Evolutionary conservation across 2,113 vertebrate species (phyloP).

Genomic region (Anoplopoma fimbria): DNA sequence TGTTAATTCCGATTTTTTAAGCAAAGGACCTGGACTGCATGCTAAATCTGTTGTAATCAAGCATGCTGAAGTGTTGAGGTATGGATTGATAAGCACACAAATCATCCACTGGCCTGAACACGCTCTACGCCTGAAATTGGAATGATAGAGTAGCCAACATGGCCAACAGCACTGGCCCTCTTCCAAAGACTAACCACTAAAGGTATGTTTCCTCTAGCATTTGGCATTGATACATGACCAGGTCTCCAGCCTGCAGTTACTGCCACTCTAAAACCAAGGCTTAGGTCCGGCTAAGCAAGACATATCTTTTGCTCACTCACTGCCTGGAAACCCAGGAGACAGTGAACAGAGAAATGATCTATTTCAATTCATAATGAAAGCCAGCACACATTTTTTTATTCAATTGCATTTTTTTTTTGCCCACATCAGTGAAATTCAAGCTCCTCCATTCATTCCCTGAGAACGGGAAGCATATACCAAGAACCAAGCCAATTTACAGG

Average conservation of each 20-base stretch:
- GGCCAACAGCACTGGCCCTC: constrained; percentile 53
- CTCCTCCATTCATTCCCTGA: constrained; percentile 41
- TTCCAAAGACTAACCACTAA: constrained; percentile 60
- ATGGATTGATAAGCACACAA: constrained; percentile 41
- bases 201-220: constrained; percentile 61
- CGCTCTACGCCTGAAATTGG: constrained; percentile 14
- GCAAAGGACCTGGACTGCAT: constrained; percentile 12
- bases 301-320: constrained; percentile 50
- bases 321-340: constrained; percentile 48
- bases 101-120: constrained; percentile 7
- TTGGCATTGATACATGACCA: constrained; percentile 59
- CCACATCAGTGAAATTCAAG: constrained; percentile 63
- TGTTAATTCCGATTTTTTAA: constrained; percentile 30
- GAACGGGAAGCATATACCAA: constrained; percentile 22
- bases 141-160: constrained; percentile 52
- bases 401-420: constrained; percentile 35
- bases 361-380: constrained; percentile 67
- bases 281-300: constrained; percentile 59
- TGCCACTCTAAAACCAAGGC: constrained; percentile 37
- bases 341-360: constrained; percentile 45
- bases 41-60: constrained; percentile 28
- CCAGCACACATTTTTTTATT: constrained; percentile 37
- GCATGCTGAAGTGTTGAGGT: constrained; percentile 21
- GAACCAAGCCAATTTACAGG: constrained; percentile 30
- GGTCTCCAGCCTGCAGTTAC: constrained; percentile 54